Evolutionary conservation across 2,888 invertebrate species (phyloP).

Genomic region (Omphaloscelis lunosa): DNA sequence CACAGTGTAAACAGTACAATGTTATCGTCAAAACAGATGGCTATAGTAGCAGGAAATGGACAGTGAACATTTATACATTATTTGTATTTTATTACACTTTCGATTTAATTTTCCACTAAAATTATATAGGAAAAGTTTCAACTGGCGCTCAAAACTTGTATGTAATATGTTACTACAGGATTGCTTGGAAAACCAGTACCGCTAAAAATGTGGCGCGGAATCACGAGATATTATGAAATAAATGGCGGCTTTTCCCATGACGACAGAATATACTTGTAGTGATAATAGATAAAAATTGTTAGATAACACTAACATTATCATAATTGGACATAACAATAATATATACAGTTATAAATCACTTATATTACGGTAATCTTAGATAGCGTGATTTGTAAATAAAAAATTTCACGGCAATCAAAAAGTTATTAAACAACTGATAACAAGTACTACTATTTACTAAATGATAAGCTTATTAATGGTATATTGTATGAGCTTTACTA

Average conservation of each 20-base stretch:
- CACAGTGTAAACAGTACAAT: constrained; percentile 26
- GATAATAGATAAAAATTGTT: neutral
- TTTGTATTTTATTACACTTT: constrained; percentile 15
- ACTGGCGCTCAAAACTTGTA: neutral
- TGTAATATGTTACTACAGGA: no score
- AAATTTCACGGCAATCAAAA: constrained; percentile 17
- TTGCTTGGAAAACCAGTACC: no score
- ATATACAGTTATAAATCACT: constrained; percentile 17
- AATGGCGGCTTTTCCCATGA: neutral
- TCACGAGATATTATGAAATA: neutral
- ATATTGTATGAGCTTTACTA: neutral
- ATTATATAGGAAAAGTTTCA: neutral
- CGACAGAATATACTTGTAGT: neutral
- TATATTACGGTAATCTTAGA: neutral
- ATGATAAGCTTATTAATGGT: neutral
- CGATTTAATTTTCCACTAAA: neutral
- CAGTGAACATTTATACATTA: constrained; percentile 12
- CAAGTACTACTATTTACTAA: constrained; percentile 6
- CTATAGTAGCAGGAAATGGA: constrained; percentile 32
- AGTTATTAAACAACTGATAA: constrained; percentile 11
- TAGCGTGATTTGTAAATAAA: constrained; percentile 17
- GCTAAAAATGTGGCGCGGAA: neutral
- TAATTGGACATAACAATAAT: neutral
- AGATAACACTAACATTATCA: constrained; percentile 4
- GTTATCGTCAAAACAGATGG: constrained; percentile 45